Percentiles rank a stretch among this genome's conserved stretches.
These are phyloP conservation scores for Phycodurus eques DNA, from an alignment of 2,113 vertebrate genomes.

Conservation along the genomic window DNA sequence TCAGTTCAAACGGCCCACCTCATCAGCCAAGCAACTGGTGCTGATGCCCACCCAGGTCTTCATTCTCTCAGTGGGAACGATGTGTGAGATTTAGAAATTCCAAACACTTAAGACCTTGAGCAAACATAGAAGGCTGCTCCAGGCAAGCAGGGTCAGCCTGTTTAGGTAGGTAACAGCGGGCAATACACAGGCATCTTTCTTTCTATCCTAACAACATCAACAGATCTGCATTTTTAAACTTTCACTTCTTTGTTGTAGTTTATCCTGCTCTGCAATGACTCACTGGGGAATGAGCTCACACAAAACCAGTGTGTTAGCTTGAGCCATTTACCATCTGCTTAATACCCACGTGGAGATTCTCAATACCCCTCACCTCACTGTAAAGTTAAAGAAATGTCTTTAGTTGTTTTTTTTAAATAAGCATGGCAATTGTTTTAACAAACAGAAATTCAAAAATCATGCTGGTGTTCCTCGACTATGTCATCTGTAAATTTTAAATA, in stretches of 20 bases:
- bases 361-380: background rate
- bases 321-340: background rate
- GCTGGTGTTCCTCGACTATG: no score
- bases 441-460: background rate
- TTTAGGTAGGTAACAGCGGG: constrained; percentile 13
- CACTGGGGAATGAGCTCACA: background rate
- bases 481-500: no score
- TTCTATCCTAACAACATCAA: constrained; percentile 3
- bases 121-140: constrained; percentile 47
- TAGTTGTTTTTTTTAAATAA: background rate
- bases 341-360: background rate
- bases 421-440: background rate
- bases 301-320: background rate
- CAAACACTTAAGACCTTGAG: constrained; percentile 47
- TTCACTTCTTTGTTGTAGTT: background rate
- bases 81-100: constrained; percentile 34
- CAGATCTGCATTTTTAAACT: background rate
- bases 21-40: constrained; percentile 47
- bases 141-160: constrained; percentile 37
- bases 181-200: constrained; percentile 25
- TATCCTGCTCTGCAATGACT: background rate
- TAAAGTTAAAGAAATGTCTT: background rate
- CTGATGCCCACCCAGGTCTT: constrained; percentile 57
- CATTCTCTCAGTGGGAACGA: constrained; percentile 19
- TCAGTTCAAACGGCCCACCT: constrained; percentile 31